Conservation (phyloP, 1,140 invertebrate species). For the Cyclina sinensis region DNA sequence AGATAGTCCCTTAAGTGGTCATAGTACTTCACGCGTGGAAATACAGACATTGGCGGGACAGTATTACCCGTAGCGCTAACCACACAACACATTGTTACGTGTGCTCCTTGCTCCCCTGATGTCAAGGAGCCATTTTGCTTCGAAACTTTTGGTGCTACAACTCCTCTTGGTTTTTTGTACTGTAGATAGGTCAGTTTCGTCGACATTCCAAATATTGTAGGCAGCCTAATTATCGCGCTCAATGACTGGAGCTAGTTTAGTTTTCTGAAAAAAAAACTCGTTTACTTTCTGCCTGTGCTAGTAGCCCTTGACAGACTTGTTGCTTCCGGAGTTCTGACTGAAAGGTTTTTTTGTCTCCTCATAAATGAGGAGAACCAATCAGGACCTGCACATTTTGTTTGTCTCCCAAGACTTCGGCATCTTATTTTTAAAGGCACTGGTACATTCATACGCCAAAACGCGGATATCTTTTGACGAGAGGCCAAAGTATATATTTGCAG, state of each 20-base stretch:
- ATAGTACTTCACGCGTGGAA: conserved; percentile 78
- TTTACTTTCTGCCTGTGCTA: conserved; percentile 43
- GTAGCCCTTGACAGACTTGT: no score
- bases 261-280: conserved; percentile 23
- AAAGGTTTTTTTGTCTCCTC: conserved; percentile 30
- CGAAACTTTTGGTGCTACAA: conserved; percentile 35
- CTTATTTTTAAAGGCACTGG: conserved; percentile 24
- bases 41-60: conserved; percentile 81
- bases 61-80: conserved; percentile 71
- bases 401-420: no score
- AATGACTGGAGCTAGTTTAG: conserved; percentile 43
- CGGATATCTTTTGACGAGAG: no score
- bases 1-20: conserved; percentile 86
- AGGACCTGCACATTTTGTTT: no score
- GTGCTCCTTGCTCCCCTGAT: conserved; percentile 60
- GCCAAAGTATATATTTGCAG: no score
- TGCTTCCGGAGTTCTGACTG: neutral
- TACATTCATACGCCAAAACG: no score
- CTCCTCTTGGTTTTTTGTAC: conserved; percentile 64
- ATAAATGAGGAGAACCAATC: no score
- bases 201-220: conserved; percentile 69
- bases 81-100: conserved; percentile 46
- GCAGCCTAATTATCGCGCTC: neutral
- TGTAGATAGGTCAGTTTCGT: conserved; percentile 68
- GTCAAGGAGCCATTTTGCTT: conserved; percentile 67